Conservation (phyloP, 2,797 vertebrate species). For the Thripadectes ignobilis region DNA sequence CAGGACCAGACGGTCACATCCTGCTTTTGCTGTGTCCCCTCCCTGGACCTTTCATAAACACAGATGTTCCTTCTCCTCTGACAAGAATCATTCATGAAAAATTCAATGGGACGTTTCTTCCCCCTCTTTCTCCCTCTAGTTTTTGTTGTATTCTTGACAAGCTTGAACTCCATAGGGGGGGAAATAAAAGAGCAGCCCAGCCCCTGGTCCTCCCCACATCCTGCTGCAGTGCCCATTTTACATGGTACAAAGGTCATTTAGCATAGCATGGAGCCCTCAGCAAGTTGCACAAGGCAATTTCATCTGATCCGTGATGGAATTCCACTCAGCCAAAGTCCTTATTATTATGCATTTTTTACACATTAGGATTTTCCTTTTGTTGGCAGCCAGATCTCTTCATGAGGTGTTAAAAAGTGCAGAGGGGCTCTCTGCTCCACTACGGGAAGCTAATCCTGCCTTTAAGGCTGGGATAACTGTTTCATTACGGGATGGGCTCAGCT, state of each 20-base stretch:
- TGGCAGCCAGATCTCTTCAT: conserved; percentile 68
- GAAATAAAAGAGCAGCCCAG: conserved; percentile 63
- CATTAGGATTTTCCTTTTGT: conserved; percentile 74
- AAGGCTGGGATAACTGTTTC: conserved; percentile 68
- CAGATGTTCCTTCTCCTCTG: conserved; percentile 49
- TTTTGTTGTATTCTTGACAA: conserved; percentile 56
- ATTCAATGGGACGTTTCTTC: conserved; percentile 15
- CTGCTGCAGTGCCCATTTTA: conserved; percentile 60
- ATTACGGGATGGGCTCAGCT: conserved; percentile 28
- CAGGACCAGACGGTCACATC: neutral
- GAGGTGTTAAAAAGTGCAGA: conserved; percentile 79
- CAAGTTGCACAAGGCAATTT: conserved; percentile 69
- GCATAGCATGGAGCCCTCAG: conserved; percentile 59
- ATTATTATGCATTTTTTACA: conserved; percentile 74
- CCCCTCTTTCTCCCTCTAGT: conserved; percentile 2
- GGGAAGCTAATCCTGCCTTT: conserved; percentile 69
- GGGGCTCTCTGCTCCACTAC: conserved; percentile 74
- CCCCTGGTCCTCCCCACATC: conserved; percentile 11
- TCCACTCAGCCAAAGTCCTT: conserved; percentile 68
- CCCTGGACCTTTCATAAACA: neutral
- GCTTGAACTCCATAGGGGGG: conserved; percentile 46
- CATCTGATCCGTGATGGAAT: conserved; percentile 66
- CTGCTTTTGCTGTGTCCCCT: neutral
- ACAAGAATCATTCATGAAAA: conserved; percentile 49
- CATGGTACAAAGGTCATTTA: conserved; percentile 66